Conservation (phyloP, 2,797 vertebrate genomes). For the Lepilemur ruficaudatus region DNA sequence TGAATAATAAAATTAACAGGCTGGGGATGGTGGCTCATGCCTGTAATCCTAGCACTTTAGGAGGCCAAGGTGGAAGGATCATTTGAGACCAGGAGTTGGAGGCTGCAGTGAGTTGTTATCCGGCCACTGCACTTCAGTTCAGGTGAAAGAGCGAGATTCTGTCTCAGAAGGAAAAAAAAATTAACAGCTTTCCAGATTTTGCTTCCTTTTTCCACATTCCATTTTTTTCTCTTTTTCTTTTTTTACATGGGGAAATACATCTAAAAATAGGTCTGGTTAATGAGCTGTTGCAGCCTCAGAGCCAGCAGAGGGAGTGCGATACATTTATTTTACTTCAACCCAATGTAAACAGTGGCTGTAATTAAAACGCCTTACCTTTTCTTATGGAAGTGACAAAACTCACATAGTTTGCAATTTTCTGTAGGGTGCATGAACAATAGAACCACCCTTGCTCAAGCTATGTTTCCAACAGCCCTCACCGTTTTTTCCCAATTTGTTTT, state of each 20-base stretch:
- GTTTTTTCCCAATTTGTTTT: slow-evolving; percentile 15
- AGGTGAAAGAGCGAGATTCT: background rate
- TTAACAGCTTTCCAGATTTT: background rate
- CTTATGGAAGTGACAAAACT: background rate
- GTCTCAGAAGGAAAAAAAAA: background rate
- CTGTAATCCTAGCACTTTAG: background rate
- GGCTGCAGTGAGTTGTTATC: background rate
- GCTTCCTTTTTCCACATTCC: background rate
- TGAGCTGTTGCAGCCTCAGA: slow-evolving; percentile 25
- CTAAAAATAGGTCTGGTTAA: slow-evolving; percentile 48
- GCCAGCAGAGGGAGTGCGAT: slow-evolving; percentile 76
- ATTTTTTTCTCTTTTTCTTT: background rate
- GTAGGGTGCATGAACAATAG: background rate
- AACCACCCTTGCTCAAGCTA: fast-evolving
- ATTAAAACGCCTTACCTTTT: background rate
- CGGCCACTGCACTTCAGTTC: background rate
- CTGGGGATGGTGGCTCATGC: background rate
- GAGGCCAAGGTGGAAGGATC: background rate
- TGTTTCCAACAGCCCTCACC: background rate
- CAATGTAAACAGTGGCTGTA: background rate
- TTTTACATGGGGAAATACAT: background rate
- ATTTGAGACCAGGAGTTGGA: background rate
- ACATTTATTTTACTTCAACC: slow-evolving; percentile 9
- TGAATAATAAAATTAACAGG: background rate
- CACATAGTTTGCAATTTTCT: background rate